Conservation (phyloP, 2,113 vertebrate genomes). For the Zingel zingel region DNA sequence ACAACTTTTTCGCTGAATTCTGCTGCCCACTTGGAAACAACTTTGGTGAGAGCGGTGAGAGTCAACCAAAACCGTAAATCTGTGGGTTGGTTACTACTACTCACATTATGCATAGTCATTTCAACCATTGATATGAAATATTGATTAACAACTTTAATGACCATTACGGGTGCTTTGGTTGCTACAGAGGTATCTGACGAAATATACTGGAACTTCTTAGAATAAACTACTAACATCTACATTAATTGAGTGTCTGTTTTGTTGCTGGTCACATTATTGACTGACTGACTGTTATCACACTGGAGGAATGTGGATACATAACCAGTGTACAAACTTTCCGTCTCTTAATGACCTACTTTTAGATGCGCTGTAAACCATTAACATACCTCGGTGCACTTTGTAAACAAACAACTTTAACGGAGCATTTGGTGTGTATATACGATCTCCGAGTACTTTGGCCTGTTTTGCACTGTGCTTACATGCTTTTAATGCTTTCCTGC, state of each 20-base stretch:
- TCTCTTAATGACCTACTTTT: constrained; percentile 39
- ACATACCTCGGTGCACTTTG: constrained; percentile 43
- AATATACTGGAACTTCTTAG: not conserved
- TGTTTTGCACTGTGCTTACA: constrained; percentile 48
- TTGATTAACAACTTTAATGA: not conserved
- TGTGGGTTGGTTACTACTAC: not conserved
- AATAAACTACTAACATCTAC: too few species aligned
- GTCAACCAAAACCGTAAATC: not conserved
- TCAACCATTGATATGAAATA: not conserved
- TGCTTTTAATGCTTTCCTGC: constrained; percentile 55
- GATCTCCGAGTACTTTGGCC: not conserved
- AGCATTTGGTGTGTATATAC: not conserved
- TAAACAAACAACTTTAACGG: constrained; percentile 64
- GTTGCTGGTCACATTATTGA: not conserved
- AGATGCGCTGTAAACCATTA: constrained; percentile 10
- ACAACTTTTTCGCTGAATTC: too few species aligned
- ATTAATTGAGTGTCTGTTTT: not conserved
- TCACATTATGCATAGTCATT: not conserved
- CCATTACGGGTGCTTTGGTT: not conserved
- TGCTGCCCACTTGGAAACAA: too few species aligned
- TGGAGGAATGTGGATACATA: not conserved
- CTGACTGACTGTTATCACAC: not conserved
- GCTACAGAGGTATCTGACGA: not conserved
- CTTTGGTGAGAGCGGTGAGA: not conserved
- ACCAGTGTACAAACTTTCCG: not conserved